Percentiles rank a stretch among this genome's conserved stretches.
These are phyloP conservation scores for Drosophila miranda DNA, from an alignment of 1,140 invertebrate genomes.

Conservation along the genomic window DNA sequence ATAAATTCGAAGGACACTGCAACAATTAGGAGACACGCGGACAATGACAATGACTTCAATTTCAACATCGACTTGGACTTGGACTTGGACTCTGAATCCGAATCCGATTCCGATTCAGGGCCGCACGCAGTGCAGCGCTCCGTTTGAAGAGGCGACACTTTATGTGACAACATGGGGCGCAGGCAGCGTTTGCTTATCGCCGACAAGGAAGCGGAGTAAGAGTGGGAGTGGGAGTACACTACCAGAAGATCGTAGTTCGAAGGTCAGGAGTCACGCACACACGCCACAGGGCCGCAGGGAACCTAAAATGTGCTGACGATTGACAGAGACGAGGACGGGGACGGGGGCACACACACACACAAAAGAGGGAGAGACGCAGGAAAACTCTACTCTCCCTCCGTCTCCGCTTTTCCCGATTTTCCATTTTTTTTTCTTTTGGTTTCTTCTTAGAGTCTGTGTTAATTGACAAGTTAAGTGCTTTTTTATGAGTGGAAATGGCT, in stretches of 20 bases:
- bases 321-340: constrained; percentile 27
- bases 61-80: constrained; percentile 1
- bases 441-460: constrained; percentile 47
- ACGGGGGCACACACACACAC: constrained; percentile 2
- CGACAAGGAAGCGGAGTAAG: constrained; percentile 14
- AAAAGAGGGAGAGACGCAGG: constrained; percentile 33
- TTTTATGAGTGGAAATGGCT: constrained; percentile 76
- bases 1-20: constrained; percentile 73
- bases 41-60: constrained; percentile 44
- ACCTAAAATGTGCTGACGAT: constrained; percentile 67
- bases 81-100: constrained; percentile 6
- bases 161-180: constrained; percentile 76
- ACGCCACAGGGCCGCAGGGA: constrained; percentile 30
- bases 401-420: constrained; percentile 12
- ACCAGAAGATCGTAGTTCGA: constrained; percentile 25
- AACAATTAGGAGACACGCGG: constrained; percentile 66
- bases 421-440: neutral
- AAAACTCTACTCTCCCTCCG: constrained; percentile 41
- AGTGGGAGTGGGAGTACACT: constrained; percentile 7
- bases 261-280: constrained; percentile 56
- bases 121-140: constrained; percentile 64
- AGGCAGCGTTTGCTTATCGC: constrained; percentile 52
- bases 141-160: constrained; percentile 74
- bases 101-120: constrained; percentile 29
- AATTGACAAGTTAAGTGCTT: constrained; percentile 81